Evolutionary conservation across 2,113 vertebrate genomes (phyloP).

Genomic region (Nematolebias whitei): DNA sequence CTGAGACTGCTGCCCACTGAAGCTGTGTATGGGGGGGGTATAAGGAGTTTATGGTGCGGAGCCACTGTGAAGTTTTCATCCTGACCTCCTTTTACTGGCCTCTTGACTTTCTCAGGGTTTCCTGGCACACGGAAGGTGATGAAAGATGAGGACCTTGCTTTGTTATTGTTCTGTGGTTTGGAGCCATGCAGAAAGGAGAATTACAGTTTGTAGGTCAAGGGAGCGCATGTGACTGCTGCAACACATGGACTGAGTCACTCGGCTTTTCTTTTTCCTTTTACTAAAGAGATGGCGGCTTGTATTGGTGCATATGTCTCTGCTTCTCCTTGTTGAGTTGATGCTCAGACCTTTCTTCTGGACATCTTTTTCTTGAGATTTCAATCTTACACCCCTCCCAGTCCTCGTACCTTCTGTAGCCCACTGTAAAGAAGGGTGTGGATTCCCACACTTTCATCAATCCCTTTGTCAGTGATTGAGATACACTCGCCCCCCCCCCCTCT

Average conservation of each 20-base stretch:
- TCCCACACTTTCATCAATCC: conserved; percentile 52
- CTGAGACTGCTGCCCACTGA: neutral
- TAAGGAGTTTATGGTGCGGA: conserved; percentile 1
- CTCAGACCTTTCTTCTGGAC: conserved; percentile 15
- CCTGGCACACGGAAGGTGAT: conserved; percentile 52
- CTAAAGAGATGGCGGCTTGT: conserved; percentile 46
- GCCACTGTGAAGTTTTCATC: conserved; percentile 21
- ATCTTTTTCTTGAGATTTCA: conserved; percentile 50
- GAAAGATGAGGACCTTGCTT: conserved; percentile 56
- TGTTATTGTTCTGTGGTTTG: conserved; percentile 66
- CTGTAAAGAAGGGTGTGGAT: neutral
- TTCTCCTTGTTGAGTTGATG: conserved; percentile 55
- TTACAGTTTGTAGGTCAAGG: conserved; percentile 72
- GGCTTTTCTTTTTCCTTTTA: conserved; percentile 26
- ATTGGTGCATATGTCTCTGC: conserved; percentile 57
- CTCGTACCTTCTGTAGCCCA: conserved; percentile 39
- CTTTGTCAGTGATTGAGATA: conserved; percentile 27
- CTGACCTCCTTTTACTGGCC: conserved; percentile 44
- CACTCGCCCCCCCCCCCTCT: no score
- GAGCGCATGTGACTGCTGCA: conserved; percentile 77
- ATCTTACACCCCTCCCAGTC: conserved; percentile 39
- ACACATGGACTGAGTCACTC: conserved; percentile 75
- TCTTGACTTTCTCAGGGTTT: conserved; percentile 50
- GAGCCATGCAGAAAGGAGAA: conserved; percentile 62
- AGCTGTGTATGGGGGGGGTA: neutral